These are phyloP conservation scores for Bovichtus variegatus DNA, from an alignment of 2,797 vertebrate genomes.

Conservation along the genomic window DNA sequence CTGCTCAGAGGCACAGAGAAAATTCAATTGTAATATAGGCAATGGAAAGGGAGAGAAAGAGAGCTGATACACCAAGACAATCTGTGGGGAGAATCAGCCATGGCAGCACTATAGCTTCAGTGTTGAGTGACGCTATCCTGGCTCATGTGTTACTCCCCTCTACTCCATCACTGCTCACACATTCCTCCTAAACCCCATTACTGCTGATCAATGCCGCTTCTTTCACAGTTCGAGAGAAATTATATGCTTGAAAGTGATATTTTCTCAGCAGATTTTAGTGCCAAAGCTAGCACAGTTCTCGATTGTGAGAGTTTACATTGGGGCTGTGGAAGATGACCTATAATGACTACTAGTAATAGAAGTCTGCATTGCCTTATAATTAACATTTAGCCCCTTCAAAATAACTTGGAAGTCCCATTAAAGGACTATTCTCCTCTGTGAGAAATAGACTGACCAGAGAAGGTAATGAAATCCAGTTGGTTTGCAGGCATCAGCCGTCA, in stretches of 20 bases:
- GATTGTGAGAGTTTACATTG: conserved; percentile 50
- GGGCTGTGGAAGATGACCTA: conserved; percentile 61
- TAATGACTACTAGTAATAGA: conserved; percentile 68
- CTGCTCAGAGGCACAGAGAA: conserved; percentile 54
- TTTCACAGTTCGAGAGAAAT: conserved; percentile 60
- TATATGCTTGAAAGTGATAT: conserved; percentile 69
- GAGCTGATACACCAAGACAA: conserved; percentile 70
- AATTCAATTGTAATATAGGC: conserved; percentile 69
- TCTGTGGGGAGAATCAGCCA: conserved; percentile 71
- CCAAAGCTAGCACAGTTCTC: conserved; percentile 39
- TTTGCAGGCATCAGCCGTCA: conserved; percentile 59
- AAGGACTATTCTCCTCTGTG: conserved; percentile 62
- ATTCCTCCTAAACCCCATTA: conserved; percentile 72
- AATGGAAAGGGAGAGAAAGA: conserved; percentile 51
- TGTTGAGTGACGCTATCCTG: conserved; percentile 56
- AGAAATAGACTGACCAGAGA: conserved; percentile 68
- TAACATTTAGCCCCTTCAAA: conserved; percentile 75
- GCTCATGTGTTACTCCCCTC: conserved; percentile 58
- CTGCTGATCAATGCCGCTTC: conserved; percentile 71
- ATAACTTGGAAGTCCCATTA: conserved; percentile 70
- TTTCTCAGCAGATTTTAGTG: conserved; percentile 66
- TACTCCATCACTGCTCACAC: conserved; percentile 69
- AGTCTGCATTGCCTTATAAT: conserved; percentile 68
- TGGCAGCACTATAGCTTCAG: conserved; percentile 65
- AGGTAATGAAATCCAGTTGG: conserved; percentile 80